Evolutionary conservation across 2,113 vertebrate genomes (phyloP).

Genomic region (Chamaetylas fuelleborni): DNA sequence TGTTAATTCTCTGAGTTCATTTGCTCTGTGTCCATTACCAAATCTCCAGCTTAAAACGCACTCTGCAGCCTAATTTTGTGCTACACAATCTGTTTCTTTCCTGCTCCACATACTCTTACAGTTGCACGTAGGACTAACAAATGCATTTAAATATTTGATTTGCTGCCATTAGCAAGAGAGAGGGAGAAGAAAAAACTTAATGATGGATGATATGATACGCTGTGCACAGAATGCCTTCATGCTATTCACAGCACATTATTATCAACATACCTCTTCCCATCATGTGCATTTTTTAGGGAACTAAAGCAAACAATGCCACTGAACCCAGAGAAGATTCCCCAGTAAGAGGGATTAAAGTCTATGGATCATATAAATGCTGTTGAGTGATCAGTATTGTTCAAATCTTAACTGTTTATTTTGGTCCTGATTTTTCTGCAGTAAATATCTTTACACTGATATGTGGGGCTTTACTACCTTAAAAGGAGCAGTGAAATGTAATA

Average conservation of each 20-base stretch:
- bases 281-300: slow-evolving; percentile 30
- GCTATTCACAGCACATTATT: slow-evolving; percentile 46
- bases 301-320: slow-evolving; percentile 58
- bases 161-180: slow-evolving; percentile 2
- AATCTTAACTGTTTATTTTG: slow-evolving; percentile 51
- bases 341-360: slow-evolving; percentile 50
- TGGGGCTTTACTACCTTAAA: slow-evolving; percentile 5
- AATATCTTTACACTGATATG: slow-evolving; percentile 26
- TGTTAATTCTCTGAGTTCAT: slow-evolving; percentile 53
- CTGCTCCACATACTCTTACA: background rate
- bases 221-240: slow-evolving; percentile 64
- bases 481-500: slow-evolving; percentile 33
- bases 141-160: slow-evolving; percentile 67
- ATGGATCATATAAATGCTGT: slow-evolving; percentile 4
- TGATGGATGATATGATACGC: slow-evolving; percentile 40
- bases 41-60: background rate
- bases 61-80: background rate
- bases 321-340: slow-evolving; percentile 19
- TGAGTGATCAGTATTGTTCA: slow-evolving; percentile 54
- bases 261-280: slow-evolving; percentile 56
- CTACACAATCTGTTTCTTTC: background rate
- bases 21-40: background rate
- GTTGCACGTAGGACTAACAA: slow-evolving; percentile 33
- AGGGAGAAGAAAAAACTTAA: slow-evolving; percentile 8
- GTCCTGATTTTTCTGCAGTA: background rate